Base-by-base conservation (phyloP, 2,888 invertebrate species). In the Zaprionus bogoriensis region DNA sequence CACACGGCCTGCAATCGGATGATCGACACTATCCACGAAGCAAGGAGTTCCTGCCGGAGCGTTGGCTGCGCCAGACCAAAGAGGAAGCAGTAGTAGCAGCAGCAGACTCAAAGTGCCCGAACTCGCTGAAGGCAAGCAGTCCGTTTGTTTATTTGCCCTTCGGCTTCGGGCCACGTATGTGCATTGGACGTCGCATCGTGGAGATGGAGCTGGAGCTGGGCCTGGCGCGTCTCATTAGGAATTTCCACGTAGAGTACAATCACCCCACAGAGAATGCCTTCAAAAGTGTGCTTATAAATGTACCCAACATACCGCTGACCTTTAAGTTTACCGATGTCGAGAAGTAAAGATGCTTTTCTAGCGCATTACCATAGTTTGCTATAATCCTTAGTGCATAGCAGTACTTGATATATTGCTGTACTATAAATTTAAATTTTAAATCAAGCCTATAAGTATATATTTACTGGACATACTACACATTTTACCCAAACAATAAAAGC, bases 181-280 rank as follows among this genome's bases (percentile, higher is more conserved):
- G 95, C 82, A 92, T 95, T 67, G 96, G 96, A 2, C 92, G 94
- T 79, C 91, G 96, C 78, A 94, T 96, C 67, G 95, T 95, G 0
- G 95, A 95, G 80, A 92, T 96, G 81, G 95, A 95, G 89, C 92
- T 95, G 58, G 93, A 94, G 87, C 90, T 92, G 36, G 89, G 94
- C 0, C 67, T 92, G 3, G 91, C 92, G 9, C 92, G 88, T 9
- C 50, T 89, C 0, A 62, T 89, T 4, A 70, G 90, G 1, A 90
- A 90, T 60, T 90, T 82, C 32, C 52, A 85, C 7, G 64, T 90
- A 1, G 88, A 87, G 50, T 89, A 81, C 41, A 83, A 89, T 54
- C 66, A 90, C 54, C 30, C 87, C 2, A 86, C 80, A 0, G 77
- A 89, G 2, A 88, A 89, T 4, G 78, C 85, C 0, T 90, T 89